Conservation (phyloP, 2,797 vertebrate genomes). For the Pseudochromis fuscus region DNA sequence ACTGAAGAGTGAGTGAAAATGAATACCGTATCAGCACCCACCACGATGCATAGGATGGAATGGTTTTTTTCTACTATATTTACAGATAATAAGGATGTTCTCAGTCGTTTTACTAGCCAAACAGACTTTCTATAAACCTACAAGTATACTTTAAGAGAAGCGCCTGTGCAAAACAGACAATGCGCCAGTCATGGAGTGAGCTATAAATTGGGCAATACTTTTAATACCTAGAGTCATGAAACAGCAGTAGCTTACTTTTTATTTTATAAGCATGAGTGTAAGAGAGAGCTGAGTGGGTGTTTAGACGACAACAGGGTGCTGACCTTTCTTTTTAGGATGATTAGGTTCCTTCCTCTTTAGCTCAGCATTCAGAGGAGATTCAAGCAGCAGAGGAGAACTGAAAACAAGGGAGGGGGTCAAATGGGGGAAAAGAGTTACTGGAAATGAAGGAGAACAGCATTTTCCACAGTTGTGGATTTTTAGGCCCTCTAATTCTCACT, state of each 20-base stretch:
- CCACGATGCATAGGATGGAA: slow-evolving; percentile 19
- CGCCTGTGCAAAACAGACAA: slow-evolving; percentile 40
- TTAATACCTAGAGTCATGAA: slow-evolving; percentile 45
- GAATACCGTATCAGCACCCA: slow-evolving; percentile 34
- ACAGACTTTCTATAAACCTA: slow-evolving; percentile 43
- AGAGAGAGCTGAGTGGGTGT: slow-evolving; percentile 33
- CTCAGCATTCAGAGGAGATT: slow-evolving; percentile 85
- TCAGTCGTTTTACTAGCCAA: slow-evolving; percentile 25
- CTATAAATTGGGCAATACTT: slow-evolving; percentile 49
- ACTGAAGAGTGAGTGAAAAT: slow-evolving; percentile 9
- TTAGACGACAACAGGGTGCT: slow-evolving; percentile 36
- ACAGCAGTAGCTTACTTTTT: slow-evolving; percentile 43
- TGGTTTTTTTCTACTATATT: slow-evolving; percentile 37
- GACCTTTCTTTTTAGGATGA: slow-evolving; percentile 78
- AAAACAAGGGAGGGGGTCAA: slow-evolving; percentile 55
- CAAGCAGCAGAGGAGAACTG: slow-evolving; percentile 82
- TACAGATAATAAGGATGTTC: slow-evolving; percentile 52
- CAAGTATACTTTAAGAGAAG: slow-evolving; percentile 33
- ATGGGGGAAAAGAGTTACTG: slow-evolving; percentile 57
- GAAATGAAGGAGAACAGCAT: slow-evolving; percentile 71
- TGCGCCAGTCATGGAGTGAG: slow-evolving; percentile 39
- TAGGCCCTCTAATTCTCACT: slow-evolving; percentile 65
- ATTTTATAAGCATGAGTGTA: slow-evolving; percentile 27
- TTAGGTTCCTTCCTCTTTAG: slow-evolving; percentile 76
- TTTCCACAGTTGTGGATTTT: slow-evolving; percentile 75